Base-by-base conservation (phyloP, 1,140 invertebrate genomes). In the Meteorus sp. region DNA sequence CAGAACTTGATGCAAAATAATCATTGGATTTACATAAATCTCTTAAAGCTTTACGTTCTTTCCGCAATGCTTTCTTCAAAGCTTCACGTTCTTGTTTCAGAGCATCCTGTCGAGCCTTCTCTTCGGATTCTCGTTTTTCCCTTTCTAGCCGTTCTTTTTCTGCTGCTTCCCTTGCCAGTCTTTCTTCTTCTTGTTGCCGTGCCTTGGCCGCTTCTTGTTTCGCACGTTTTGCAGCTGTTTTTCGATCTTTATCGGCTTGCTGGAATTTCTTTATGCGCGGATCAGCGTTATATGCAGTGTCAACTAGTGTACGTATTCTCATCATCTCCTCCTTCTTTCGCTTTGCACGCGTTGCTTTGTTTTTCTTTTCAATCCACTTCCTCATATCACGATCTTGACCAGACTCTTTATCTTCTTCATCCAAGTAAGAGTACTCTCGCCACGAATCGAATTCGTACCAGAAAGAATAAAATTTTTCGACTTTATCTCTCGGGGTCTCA, bases 391-490 rank as follows among this genome's bases (percentile, higher is more conserved):
- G 87, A 81, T 92, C 95, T 78, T 95, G 90, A 2, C 95, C 97
- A 73, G 94, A 95, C 73, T 98, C 95, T 77, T 98, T 99, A 66
- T 98, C 96, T 75, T 99, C 97, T 80, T 98, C 95, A 79, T 99
- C 97, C 56, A 98, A 79, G 77, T 99, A 99, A n/a, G 96, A 99
- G 82, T 92, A 99, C 71, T 99, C 97, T 63, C 97, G 83, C 97
- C 97, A 99, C 0, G 97, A 99, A 65, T 98, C 94, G 81, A 98
- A 99, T 64, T 95, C 88, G 76, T 98, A 98, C 95, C 95, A 97
- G 78, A 94, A 94, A 33, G 87, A 85, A 74, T 94, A 94, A 80
- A 94, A 94, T 33, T 84, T 83, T 71, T 97, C 92, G 1, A 95
- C 92, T 68, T 90, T 84, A 56, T 88, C 84, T 43, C 90, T 80